These are phyloP conservation scores for Eudasyphora cyanicolor DNA, from an alignment of 2,888 invertebrate genomes.

Conservation along the genomic window DNA sequence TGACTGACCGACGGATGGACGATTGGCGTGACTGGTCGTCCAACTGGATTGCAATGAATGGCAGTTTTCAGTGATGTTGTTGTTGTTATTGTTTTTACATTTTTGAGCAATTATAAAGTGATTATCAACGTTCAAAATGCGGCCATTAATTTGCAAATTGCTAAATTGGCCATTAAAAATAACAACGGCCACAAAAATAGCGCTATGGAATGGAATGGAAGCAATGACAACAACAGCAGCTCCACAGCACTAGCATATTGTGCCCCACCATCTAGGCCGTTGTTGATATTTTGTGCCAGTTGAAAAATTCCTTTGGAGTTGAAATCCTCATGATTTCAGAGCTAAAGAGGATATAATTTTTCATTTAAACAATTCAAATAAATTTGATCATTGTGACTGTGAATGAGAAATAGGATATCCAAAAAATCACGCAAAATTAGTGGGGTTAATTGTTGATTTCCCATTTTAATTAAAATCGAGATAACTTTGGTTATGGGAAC, in stretches of 20 bases:
- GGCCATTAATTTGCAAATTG: conserved; percentile 64
- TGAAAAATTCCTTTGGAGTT: conserved; percentile 38
- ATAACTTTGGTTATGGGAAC: no score
- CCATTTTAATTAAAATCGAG: no score
- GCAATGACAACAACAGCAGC: conserved; percentile 52
- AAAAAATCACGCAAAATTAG: no score
- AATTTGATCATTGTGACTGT: no score
- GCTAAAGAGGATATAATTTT: no score
- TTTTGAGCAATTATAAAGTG: conserved; percentile 63
- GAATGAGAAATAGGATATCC: no score
- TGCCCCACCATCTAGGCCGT: conserved; percentile 49
- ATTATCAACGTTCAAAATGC: conserved; percentile 61
- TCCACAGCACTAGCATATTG: conserved; percentile 57
- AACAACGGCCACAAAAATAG: conserved; percentile 1
- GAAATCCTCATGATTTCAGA: conserved; percentile 40
- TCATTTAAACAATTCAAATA: no score
- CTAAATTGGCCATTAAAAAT: conserved; percentile 53
- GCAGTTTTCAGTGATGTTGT: conserved; percentile 25
- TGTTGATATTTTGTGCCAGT: conserved; percentile 20
- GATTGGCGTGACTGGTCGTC: neutral
- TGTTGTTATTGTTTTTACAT: neutral
- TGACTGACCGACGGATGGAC: neutral
- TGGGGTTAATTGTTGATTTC: no score
- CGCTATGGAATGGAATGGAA: neutral
- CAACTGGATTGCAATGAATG: conserved; percentile 43